A percentile compares a stretch with the other conserved stretches of the same genome.
Evolutionary conservation across 2,888 invertebrate species (phyloP).

Genomic region (Papilio demoleus): DNA sequence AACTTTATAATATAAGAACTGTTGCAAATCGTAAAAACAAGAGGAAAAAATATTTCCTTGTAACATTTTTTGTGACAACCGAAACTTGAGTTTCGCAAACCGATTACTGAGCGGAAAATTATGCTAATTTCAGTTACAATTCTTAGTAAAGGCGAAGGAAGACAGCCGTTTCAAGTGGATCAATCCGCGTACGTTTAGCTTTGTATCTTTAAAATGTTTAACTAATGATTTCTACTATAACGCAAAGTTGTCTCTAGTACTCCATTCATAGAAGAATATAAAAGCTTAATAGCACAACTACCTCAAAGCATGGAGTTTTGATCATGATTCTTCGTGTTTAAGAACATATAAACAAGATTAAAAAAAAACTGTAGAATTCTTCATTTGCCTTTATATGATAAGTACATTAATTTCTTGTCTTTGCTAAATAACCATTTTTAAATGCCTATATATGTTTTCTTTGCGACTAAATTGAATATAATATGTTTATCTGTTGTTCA

Average conservation of each 20-base stretch:
- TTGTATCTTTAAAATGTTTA: neutral
- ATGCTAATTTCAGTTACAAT: slow-evolving; percentile 65
- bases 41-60: neutral
- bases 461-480: neutral
- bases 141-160: slow-evolving; percentile 30
- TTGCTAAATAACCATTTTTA: no score
- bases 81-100: slow-evolving; percentile 58
- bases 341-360: no score
- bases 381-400: neutral
- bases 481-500: no score
- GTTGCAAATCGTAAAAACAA: slow-evolving; percentile 18
- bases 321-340: no score
- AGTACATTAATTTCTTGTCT: neutral
- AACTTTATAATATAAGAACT: neutral
- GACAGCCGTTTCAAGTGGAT: slow-evolving; percentile 23
- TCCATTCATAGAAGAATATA: no score
- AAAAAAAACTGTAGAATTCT: neutral
- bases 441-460: no score
- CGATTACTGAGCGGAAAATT: slow-evolving; percentile 68
- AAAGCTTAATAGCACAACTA: no score
- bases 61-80: slow-evolving; percentile 31
- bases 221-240: no score
- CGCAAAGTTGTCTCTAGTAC: no score
- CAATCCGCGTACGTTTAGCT: neutral
- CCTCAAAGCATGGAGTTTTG: neutral